Evolutionary conservation across 2,797 vertebrate genomes (phyloP).

Genomic region (Chaetophractus vellerosus): DNA sequence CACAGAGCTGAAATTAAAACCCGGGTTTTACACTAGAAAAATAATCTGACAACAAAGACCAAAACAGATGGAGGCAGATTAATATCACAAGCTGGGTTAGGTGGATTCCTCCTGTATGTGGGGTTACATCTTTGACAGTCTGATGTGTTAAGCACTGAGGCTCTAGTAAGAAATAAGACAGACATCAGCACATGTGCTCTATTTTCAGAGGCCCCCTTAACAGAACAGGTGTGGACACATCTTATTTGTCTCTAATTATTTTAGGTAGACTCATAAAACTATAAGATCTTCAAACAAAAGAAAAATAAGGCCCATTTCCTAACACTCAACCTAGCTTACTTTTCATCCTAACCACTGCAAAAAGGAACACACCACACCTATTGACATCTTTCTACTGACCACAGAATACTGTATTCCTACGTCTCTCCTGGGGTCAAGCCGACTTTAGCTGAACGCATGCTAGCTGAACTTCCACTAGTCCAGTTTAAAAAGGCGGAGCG

Average conservation of each 20-base stretch:
- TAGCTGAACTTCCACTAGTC: too few species aligned
- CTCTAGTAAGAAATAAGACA: neutral
- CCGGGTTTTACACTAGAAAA: neutral
- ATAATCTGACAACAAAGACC: neutral
- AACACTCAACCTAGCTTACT: neutral
- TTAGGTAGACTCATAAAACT: neutral
- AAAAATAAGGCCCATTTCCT: neutral
- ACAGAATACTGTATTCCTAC: neutral
- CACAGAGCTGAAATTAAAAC: neutral
- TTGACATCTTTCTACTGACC: neutral
- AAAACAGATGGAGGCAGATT: constrained; percentile 18
- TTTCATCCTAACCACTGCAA: neutral
- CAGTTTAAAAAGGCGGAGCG: too few species aligned
- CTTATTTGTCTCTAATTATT: neutral
- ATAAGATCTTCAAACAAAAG: neutral
- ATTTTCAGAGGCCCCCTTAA: neutral
- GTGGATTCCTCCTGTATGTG: neutral
- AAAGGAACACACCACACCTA: neutral
- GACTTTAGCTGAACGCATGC: too few species aligned
- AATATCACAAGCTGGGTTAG: neutral
- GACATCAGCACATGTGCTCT: too few species aligned
- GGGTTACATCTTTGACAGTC: neutral
- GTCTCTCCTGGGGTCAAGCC: too few species aligned
- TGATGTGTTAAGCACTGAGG: neutral
- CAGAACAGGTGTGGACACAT: neutral